Base-by-base conservation (phyloP, 1,140 invertebrate genomes). In the Macrosteles quadrilineatus region DNA sequence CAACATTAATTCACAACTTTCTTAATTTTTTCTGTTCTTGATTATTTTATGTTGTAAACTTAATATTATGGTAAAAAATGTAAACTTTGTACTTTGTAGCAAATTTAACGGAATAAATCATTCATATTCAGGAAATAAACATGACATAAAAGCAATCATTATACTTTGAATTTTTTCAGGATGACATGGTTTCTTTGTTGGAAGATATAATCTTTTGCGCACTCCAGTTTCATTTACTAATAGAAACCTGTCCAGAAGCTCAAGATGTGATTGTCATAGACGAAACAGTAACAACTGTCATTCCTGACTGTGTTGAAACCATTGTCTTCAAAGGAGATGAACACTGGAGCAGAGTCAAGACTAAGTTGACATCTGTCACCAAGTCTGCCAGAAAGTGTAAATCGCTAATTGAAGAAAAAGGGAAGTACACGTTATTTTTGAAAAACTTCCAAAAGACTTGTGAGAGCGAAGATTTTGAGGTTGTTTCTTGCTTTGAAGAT, bases 231-330 rank as follows among this genome's bases (percentile, higher is more conserved):
- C 73, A 82, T 68, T 71, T 89, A 0, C 80, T 88, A 12, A 64
- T 90, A 2, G 81, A 88, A 75, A 82, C 87, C 32, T 87, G 85
- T 74, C 88, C 88, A 17, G 78, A 78, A 70, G 80, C 84, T 71
- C 76, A 78, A 29, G 74, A 80, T 40, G 64, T 59, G 2, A 23
- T 29, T 59, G 55, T 25, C 27, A 23, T 23, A 27, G 55, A 59
- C n/a, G 47, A 12, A 2, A 30, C 50, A 25, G 17, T 29, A 62
- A 40, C 23, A 50, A 23, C 19, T 23, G 11, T 30, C 23, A 36
- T 50, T 19, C 47, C 21, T 50, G 47, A 50, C 6, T 4, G 17
- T 19, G 17, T 23, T 19, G 3, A 50, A 50, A 23, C 21, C 6
- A 19, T 30, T 23, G 27, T 59, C 25, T 27, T 9, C 55, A 25